Percentiles rank a stretch among this genome's conserved stretches.
These are phyloP conservation scores for Leptinotarsa haldemani DNA, from an alignment of 2,888 invertebrate genomes.

Conservation along the genomic window DNA sequence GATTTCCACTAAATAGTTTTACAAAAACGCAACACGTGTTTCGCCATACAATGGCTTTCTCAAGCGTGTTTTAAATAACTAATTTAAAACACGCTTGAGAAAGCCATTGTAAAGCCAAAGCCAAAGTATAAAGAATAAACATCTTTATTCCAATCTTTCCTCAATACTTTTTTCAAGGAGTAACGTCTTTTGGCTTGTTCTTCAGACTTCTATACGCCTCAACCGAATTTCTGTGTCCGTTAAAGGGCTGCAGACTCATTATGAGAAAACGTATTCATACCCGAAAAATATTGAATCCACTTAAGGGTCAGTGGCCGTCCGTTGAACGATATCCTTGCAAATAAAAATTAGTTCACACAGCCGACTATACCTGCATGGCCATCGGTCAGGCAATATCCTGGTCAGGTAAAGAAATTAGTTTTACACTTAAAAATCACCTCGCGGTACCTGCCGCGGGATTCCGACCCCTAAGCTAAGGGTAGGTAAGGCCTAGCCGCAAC, in stretches of 20 bases:
- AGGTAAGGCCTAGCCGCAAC: neutral
- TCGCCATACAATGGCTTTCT: too few species aligned
- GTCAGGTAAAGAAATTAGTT: slow-evolving; percentile 39
- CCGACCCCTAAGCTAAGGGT: slow-evolving; percentile 21
- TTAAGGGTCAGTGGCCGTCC: slow-evolving; percentile 33
- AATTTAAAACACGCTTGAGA: too few species aligned
- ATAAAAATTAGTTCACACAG: slow-evolving; percentile 57
- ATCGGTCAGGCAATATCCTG: slow-evolving; percentile 37
- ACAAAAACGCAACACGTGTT: too few species aligned
- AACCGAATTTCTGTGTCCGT: neutral
- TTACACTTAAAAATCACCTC: slow-evolving; percentile 36
- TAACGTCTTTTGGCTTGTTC: neutral
- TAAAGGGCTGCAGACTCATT: neutral
- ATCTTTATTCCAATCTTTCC: too few species aligned
- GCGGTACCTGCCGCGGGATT: slow-evolving; percentile 26
- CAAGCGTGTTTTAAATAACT: too few species aligned
- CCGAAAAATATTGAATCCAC: slow-evolving; percentile 22
- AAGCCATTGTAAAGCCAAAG: too few species aligned
- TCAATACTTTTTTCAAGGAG: neutral
- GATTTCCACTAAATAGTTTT: too few species aligned
- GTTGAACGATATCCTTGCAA: slow-evolving; percentile 37
- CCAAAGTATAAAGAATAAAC: too few species aligned
- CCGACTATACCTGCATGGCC: slow-evolving; percentile 40
- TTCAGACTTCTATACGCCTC: neutral
- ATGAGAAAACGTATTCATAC: neutral